Base-by-base conservation (phyloP, 2,113 vertebrate genomes). In the Apodemus sylvaticus region DNA sequence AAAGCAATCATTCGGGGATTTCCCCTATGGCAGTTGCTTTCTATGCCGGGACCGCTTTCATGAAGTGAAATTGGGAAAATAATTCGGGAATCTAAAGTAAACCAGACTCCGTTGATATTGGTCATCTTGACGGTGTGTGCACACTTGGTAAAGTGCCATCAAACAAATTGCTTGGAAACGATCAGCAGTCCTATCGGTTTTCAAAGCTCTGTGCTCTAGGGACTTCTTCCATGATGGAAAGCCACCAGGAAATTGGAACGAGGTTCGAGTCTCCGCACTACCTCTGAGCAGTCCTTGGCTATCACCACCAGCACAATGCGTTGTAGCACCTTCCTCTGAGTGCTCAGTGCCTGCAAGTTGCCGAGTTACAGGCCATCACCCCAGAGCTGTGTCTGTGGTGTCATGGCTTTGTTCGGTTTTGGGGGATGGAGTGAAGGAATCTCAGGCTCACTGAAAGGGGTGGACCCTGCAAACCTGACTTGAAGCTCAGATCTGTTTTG, bases 1-100 rank as follows among this genome's bases (percentile, higher is more conserved):
- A 94, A 97, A 89, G 83, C 62, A 76, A 95, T 95, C 90, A 79
- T 92, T 96, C 76, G 82, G 64, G 77, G 58, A 60, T 91, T 94
- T 82, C 90, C 94, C 90, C 93, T 60, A 82, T 62, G 9, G 48
- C 62, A 51, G 89, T 96, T 60, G n/a, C n/a, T 94, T 86, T 93
- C 95, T 88, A 70, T 86, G 39, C 91, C 93, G 89, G 45, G 39
- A 73, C 19, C 64, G 51, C 12, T 95, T 96, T 95, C 81, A 76
- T 73, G 58, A 94, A 97, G 92, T 74, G 62, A 96, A 97, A 86
- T 88, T 29, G 64, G 36, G 79, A 95, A 95, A 64, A 92, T 77
- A 71, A 90, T 19, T 94, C 85, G 86, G 51, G 29, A 94, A 95
- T 93, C 62, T 89, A 79, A 83, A 94, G 77, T 87, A 93, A 89